Conservation (phyloP, 2,797 vertebrate genomes). For the Leptatherina wallacei region DNA sequence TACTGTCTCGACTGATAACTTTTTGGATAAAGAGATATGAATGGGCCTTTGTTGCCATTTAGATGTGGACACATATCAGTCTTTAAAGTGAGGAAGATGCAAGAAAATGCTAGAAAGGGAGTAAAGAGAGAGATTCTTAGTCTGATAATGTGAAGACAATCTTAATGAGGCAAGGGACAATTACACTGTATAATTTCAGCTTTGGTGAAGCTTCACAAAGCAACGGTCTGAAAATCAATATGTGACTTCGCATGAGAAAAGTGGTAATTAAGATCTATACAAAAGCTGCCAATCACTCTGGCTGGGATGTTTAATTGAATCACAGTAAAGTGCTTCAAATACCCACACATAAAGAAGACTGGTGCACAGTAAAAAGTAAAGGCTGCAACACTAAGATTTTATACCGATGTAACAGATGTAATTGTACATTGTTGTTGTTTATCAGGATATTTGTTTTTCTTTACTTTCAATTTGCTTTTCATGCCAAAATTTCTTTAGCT, state of each 20-base stretch:
- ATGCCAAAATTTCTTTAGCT: too few species aligned
- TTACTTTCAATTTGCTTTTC: background rate
- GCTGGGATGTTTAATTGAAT: conserved; percentile 1
- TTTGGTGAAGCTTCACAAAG: conserved; percentile 20
- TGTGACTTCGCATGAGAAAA: conserved; percentile 18
- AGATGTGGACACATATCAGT: background rate
- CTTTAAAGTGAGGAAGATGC: background rate
- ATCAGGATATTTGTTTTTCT: background rate
- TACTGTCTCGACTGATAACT: background rate
- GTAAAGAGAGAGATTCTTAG: conserved; percentile 4
- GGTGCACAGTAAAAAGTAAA: background rate
- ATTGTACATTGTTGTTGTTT: background rate
- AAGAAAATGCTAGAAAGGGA: conserved; percentile 5
- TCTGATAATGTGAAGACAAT: conserved; percentile 1
- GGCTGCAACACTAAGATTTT: background rate
- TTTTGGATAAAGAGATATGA: conserved; percentile 22
- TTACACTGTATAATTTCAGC: conserved; percentile 17
- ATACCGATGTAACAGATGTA: background rate
- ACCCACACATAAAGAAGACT: background rate
- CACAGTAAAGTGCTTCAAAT: conserved; percentile 4
- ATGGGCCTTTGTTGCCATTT: conserved; percentile 19
- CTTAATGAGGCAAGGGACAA: conserved; percentile 7
- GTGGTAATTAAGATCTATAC: conserved; percentile 2
- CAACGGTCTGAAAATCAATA: conserved; percentile 17
- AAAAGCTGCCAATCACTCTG: conserved; percentile 1